Evolutionary conservation across 2,888 invertebrate genomes (phyloP).

Genomic region (Leucania comma): DNA sequence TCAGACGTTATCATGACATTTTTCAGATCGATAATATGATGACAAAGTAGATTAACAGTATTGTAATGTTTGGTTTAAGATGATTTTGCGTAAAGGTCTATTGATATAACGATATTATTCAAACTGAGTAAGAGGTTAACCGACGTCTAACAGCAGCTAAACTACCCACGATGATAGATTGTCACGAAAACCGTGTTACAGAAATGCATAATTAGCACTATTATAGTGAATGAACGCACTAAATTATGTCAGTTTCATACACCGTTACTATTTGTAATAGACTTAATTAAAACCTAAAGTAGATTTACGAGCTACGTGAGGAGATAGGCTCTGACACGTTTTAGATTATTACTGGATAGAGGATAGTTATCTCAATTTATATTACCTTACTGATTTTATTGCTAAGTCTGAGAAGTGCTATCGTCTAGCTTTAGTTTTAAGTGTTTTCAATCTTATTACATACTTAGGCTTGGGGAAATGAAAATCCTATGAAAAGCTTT

Average conservation of each 20-base stretch:
- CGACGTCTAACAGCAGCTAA: constrained; percentile 1
- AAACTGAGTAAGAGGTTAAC: constrained; percentile 18
- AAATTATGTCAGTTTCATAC: constrained; percentile 49
- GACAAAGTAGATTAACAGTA: neutral
- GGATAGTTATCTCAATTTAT: constrained; percentile 41
- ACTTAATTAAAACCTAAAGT: constrained; percentile 53
- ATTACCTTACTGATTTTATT: constrained; percentile 33
- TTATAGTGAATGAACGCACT: constrained; percentile 37
- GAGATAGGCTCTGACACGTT: constrained; percentile 49
- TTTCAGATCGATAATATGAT: neutral
- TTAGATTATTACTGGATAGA: constrained; percentile 48
- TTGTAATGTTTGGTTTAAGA: neutral
- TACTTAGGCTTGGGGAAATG: neutral
- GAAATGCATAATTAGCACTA: constrained; percentile 35
- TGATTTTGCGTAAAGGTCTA: neutral
- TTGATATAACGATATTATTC: constrained; percentile 12
- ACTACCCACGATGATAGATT: constrained; percentile 52
- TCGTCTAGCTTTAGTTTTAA: neutral
- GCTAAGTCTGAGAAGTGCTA: neutral
- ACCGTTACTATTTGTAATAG: constrained; percentile 56
- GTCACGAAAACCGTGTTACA: constrained; percentile 50
- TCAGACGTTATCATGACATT: neutral
- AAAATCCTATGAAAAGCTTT: neutral
- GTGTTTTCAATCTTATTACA: neutral
- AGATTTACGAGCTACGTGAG: constrained; percentile 48